These are phyloP conservation scores for Lutraria rhynchaena DNA, from an alignment of 1,140 invertebrate genomes.

Conservation along the genomic window DNA sequence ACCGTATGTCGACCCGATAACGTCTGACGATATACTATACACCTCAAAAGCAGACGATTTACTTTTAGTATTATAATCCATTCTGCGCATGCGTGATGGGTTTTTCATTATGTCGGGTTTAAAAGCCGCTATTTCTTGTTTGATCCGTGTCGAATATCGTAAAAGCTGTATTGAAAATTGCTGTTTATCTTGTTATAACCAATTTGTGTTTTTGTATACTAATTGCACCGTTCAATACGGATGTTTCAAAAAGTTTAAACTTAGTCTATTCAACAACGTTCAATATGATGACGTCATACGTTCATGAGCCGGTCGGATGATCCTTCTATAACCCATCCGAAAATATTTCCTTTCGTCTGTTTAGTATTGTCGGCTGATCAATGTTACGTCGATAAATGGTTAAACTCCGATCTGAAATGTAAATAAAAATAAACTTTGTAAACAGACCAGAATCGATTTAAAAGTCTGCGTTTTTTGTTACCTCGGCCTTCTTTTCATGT, in stretches of 20 bases:
- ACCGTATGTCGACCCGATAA: slow-evolving; percentile 1
- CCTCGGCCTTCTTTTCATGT: too few species aligned
- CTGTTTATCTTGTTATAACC: not conserved
- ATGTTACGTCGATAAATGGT: too few species aligned
- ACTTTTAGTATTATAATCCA: not conserved
- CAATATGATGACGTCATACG: slow-evolving; percentile 5
- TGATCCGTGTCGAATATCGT: slow-evolving; percentile 11
- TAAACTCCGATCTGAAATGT: too few species aligned
- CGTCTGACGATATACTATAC: slow-evolving; percentile 15
- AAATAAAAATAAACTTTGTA: too few species aligned
- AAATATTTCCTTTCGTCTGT: too few species aligned
- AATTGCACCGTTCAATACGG: slow-evolving; percentile 5
- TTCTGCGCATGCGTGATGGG: slow-evolving; percentile 31
- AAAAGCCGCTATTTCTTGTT: slow-evolving; percentile 22
- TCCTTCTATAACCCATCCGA: not conserved
- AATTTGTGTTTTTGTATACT: slow-evolving; percentile 18
- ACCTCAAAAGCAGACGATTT: slow-evolving; percentile 47
- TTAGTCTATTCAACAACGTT: not conserved
- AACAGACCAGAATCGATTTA: too few species aligned
- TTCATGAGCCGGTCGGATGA: not conserved
- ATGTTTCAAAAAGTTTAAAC: not conserved
- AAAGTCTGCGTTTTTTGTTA: too few species aligned
- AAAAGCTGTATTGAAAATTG: not conserved
- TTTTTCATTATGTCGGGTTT: slow-evolving; percentile 26
- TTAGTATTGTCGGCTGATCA: too few species aligned